phyloP scores from a whole-genome alignment of 2,113 vertebrate species.

The Vidua macroura region DNA sequence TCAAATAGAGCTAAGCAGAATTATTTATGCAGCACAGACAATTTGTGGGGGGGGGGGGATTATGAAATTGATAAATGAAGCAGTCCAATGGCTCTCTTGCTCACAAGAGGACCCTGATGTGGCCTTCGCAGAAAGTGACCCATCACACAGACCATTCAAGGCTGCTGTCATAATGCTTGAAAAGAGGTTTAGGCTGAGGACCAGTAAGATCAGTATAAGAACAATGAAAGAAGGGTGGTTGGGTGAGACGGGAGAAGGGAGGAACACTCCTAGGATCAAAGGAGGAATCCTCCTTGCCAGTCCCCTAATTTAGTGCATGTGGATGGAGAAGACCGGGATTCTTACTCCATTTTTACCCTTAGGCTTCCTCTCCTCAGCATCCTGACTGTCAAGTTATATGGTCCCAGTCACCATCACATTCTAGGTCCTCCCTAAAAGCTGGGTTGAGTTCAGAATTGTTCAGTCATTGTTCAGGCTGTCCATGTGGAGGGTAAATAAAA shows the following conservation, averaged over 20 bases:
- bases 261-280: background rate
- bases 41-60: background rate
- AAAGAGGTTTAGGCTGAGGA: background rate
- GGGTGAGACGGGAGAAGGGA: background rate
- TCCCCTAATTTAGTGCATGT: background rate
- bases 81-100: background rate
- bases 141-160: background rate
- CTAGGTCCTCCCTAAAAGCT: background rate
- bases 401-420: background rate
- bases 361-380: background rate
- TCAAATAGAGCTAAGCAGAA: conserved; percentile 4
- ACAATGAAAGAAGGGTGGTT: background rate
- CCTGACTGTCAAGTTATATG: background rate
- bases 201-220: background rate
- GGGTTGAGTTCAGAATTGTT: background rate
- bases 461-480: background rate
- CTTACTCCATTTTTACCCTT: background rate
- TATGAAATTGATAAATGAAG: conserved; percentile 9
- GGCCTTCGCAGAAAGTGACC: background rate
- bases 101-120: background rate
- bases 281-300: background rate
- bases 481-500: background rate
- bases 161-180: background rate
- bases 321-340: background rate
- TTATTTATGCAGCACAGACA: background rate